Percentiles rank a stretch among this genome's conserved stretches.
phyloP scores from a whole-genome alignment of 2,113 vertebrate species.

The Laterallus jamaicensis region DNA sequence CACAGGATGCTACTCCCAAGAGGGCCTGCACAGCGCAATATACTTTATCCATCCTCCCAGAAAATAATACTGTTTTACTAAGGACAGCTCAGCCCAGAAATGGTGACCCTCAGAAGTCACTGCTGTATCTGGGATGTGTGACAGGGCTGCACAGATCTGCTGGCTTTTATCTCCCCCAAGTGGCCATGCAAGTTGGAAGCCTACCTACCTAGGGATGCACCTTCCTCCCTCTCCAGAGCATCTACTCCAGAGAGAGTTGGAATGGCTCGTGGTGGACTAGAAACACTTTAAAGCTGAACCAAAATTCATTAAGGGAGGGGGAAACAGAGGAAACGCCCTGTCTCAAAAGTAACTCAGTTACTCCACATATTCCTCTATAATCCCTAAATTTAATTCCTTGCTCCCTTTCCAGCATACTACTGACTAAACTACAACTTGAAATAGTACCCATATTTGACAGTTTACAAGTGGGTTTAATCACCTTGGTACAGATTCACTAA shows the following conservation, averaged over 20 bases:
- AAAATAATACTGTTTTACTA: neutral
- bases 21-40: neutral
- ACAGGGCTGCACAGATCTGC: neutral
- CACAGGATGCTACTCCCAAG: neutral
- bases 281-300: neutral
- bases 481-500: neutral
- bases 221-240: neutral
- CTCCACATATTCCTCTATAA: neutral
- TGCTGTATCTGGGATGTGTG: neutral
- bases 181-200: neutral
- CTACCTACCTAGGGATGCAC: accelerated
- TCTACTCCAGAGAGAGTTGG: neutral
- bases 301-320: neutral
- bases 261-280: neutral
- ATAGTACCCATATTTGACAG: neutral
- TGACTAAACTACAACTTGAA: neutral
- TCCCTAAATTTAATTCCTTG: neutral
- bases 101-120: neutral
- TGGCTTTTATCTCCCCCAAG: constrained; percentile 40
- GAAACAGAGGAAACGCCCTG: neutral
- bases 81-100: neutral
- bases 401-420: neutral
- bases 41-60: neutral
- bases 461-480: constrained; percentile 37
- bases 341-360: neutral